Conservation (phyloP, 2,888 invertebrate genomes). For the Synanthedon tipuliformis region DNA sequence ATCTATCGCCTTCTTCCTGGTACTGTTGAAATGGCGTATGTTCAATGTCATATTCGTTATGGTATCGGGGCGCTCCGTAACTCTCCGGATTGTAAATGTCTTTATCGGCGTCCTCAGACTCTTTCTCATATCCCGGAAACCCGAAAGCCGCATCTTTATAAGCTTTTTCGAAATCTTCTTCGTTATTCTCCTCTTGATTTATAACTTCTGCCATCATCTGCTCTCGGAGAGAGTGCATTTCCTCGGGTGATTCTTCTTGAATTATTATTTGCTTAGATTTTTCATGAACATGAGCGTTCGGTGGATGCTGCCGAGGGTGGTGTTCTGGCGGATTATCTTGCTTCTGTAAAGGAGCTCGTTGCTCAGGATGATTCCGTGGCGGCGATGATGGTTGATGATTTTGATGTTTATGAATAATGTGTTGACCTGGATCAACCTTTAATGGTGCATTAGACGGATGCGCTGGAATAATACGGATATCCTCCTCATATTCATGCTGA, state of each 20-base stretch:
- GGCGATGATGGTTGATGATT: slow-evolving; percentile 10
- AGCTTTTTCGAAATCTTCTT: slow-evolving; percentile 58
- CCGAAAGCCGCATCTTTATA: slow-evolving; percentile 56
- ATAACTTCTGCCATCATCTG: slow-evolving; percentile 36
- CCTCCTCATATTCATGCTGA: slow-evolving; percentile 39
- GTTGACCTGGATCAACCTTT: slow-evolving; percentile 39
- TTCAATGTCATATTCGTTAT: slow-evolving; percentile 31
- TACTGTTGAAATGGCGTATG: slow-evolving; percentile 47
- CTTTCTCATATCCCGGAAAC: slow-evolving; percentile 42
- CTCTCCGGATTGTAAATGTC: slow-evolving; percentile 44
- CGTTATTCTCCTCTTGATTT: slow-evolving; percentile 46
- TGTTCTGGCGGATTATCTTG: slow-evolving; percentile 7
- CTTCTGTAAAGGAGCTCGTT: slow-evolving; percentile 2
- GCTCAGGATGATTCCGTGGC: slow-evolving; percentile 10
- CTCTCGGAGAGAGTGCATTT: slow-evolving; percentile 33
- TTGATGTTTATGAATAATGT: slow-evolving; percentile 18
- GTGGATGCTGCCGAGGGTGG: slow-evolving; percentile 10
- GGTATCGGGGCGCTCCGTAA: slow-evolving; percentile 34
- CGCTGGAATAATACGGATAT: slow-evolving; percentile 28
- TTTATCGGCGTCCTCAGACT: slow-evolving; percentile 32
- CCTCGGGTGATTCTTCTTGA: slow-evolving; percentile 42
- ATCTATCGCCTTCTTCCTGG: slow-evolving; percentile 41
- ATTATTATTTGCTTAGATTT: slow-evolving; percentile 46
- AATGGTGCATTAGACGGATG: slow-evolving; percentile 30
- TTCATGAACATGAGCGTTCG: slow-evolving; percentile 31